Base-by-base conservation (phyloP, 1,140 invertebrate species). In the Ctenoplectra terminalis region DNA sequence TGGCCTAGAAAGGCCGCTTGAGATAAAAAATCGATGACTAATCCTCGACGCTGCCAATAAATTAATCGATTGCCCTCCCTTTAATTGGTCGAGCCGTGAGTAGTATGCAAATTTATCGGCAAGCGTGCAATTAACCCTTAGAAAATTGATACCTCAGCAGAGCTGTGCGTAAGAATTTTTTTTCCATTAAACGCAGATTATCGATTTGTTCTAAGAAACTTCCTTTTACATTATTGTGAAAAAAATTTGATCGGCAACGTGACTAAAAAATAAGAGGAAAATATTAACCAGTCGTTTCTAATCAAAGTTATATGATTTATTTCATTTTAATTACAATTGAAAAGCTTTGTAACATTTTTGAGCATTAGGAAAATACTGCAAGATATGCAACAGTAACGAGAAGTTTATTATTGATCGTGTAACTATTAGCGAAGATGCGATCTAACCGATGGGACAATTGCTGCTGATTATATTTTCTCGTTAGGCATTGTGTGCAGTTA, bases 1-100 rank as follows among this genome's bases (percentile, higher is more conserved):
- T 80, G 77, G 46, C 77, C 58, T 31, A 73, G 46, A 80, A 80
- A 80, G n/a, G 15, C 15, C 1, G 11, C 31, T 52, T 13, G 34
- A 43, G 31, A 79, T 40, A 72, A 77, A 63, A 70, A 15, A 58
- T 61, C 69, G 5, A 52, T 40, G 46, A 72, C 26, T 40, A 29
- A n/a, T 9, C 6, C 8, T 15, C 46, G 46, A 29, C 15, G 26
- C 34, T 40, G 61, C 34, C 46, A 37, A 31, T 54, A 67, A 56
- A 37, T 54, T 6, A 1, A 71, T 43, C 37, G 43, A 48, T 78
- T 8, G 11, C 23, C 23, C 13, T 40, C n/a, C 48, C 34, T 1
- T 50, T 26, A 31, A 50, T 5, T 20, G 2, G 11, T 52, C 37
- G 5, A 20, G 6, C 11, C 7, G 4, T 26, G 37, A 58, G 20